Evolutionary conservation across 2,113 vertebrate species (phyloP).

Genomic region (Galemys pyrenaicus): DNA sequence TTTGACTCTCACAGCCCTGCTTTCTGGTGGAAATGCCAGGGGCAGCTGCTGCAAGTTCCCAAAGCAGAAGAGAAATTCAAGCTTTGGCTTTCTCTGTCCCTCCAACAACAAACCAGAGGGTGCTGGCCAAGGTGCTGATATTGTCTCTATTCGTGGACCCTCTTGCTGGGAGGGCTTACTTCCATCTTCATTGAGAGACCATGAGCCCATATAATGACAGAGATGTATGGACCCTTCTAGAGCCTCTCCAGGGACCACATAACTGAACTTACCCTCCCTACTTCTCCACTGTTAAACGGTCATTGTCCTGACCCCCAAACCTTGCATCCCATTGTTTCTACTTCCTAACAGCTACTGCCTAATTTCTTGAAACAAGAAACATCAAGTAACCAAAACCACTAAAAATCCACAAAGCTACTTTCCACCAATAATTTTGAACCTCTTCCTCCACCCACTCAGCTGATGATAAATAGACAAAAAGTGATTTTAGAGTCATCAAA

Average conservation of each 20-base stretch:
- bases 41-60: background rate
- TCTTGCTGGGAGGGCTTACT: background rate
- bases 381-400: background rate
- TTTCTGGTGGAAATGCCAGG: background rate
- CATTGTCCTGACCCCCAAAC: background rate
- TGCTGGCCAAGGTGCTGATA: conserved; percentile 74
- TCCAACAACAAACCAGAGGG: background rate
- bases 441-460: background rate
- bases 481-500: background rate
- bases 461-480: background rate
- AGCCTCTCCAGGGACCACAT: background rate
- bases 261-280: background rate
- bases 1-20: background rate
- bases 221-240: background rate
- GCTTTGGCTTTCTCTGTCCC: background rate
- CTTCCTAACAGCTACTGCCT: background rate
- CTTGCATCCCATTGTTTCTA: background rate
- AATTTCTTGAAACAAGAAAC: background rate
- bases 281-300: background rate
- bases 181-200: background rate
- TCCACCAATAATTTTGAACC: background rate
- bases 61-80: background rate
- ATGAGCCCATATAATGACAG: background rate
- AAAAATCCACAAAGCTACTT: background rate
- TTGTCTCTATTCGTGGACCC: rapidly evolving